Conservation (phyloP, 2,113 vertebrate genomes). For the Gopherus flavomarginatus region DNA sequence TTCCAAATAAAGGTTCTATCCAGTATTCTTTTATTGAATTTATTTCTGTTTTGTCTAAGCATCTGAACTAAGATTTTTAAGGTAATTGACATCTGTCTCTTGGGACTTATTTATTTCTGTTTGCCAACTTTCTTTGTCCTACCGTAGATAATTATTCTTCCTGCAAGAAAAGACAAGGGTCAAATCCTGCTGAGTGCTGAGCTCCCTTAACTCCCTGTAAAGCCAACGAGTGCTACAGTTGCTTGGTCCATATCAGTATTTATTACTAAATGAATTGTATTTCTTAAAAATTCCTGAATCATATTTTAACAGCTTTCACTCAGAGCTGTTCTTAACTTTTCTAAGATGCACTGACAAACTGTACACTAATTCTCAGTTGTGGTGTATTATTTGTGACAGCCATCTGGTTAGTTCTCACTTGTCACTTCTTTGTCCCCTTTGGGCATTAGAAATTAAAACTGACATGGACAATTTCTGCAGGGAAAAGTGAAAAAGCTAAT, state of each 20-base stretch:
- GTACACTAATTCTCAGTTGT: background rate
- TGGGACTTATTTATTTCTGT: conserved; percentile 18
- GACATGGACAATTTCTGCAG: background rate
- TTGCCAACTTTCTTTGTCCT: conserved; percentile 52
- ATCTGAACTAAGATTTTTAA: background rate
- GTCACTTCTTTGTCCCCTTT: background rate
- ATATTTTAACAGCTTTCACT: conserved; percentile 8
- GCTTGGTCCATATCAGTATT: background rate
- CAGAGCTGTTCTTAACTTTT: background rate
- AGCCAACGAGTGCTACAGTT: background rate
- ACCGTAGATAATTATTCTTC: conserved; percentile 55
- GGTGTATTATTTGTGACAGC: background rate
- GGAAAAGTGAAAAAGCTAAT: background rate
- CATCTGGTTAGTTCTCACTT: background rate
- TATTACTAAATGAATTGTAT: background rate
- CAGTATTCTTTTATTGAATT: background rate
- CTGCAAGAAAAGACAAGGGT: conserved; percentile 1
- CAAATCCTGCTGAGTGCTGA: background rate
- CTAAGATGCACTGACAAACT: background rate
- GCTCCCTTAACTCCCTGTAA: background rate
- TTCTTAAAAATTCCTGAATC: background rate
- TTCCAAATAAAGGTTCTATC: conserved; percentile 33
- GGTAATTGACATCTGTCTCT: conserved; percentile 27
- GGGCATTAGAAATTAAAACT: background rate
- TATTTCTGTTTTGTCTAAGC: conserved; percentile 12